Conservation (phyloP, 2,797 vertebrate genomes). For the Mormyrus proboscirostris region DNA sequence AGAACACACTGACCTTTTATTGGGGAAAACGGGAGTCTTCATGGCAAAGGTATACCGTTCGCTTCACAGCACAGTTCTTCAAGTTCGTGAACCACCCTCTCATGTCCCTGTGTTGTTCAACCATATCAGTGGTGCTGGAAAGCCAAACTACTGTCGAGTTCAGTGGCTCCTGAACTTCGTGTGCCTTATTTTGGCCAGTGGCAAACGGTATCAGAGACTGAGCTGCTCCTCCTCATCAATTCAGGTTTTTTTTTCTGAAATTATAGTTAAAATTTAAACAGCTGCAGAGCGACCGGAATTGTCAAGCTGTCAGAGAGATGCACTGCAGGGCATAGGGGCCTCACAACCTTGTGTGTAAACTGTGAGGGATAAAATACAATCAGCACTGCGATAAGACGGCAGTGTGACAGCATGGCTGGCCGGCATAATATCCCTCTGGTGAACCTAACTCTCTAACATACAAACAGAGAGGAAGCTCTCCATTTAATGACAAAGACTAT, state of each 20-base stretch:
- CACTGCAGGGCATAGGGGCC: not conserved
- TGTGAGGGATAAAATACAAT: not conserved
- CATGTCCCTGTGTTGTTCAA: not conserved
- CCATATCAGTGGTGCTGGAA: not conserved
- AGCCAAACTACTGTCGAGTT: not conserved
- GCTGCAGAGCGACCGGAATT: not conserved
- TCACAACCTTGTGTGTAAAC: not conserved
- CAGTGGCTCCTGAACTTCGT: not conserved
- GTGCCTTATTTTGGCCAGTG: not conserved
- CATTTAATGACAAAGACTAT: not conserved
- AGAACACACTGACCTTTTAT: not conserved
- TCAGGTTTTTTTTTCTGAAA: not conserved
- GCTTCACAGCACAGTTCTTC: not conserved
- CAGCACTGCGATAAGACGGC: not conserved
- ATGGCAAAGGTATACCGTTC: not conserved
- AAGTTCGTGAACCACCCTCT: not conserved
- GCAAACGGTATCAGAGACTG: not conserved
- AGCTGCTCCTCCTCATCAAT: not conserved
- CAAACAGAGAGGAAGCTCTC: not conserved
- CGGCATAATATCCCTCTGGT: not conserved
- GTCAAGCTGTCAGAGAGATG: not conserved
- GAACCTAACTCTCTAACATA: not conserved
- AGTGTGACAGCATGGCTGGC: not conserved
- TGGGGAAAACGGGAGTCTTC: not conserved
- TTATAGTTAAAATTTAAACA: not conserved